Conservation (phyloP, 2,888 invertebrate genomes). For the Venusia cambrica region DNA sequence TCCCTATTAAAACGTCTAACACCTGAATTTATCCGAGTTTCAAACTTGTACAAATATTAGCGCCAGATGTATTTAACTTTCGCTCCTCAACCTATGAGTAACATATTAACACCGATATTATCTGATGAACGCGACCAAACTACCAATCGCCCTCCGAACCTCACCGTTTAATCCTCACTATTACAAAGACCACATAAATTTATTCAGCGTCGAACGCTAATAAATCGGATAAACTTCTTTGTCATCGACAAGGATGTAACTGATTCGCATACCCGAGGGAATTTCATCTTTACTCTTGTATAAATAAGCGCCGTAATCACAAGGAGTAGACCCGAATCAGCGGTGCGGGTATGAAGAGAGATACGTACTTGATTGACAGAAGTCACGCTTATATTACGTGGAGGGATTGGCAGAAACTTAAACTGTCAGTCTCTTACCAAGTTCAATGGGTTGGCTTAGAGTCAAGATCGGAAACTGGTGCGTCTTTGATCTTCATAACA, state of each 20-base stretch:
- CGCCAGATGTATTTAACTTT: slow-evolving; percentile 63
- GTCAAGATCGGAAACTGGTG: slow-evolving; percentile 54
- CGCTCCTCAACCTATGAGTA: slow-evolving; percentile 53
- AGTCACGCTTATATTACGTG: slow-evolving; percentile 59
- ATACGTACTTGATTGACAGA: slow-evolving; percentile 62
- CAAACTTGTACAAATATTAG: slow-evolving; percentile 49
- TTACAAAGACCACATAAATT: slow-evolving; percentile 64
- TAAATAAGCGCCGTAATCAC: slow-evolving; percentile 35
- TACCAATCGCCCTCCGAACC: slow-evolving; percentile 49
- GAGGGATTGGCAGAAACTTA: slow-evolving; percentile 59
- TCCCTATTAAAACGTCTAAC: slow-evolving; percentile 24
- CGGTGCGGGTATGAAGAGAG: slow-evolving; percentile 46
- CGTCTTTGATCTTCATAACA: slow-evolving; percentile 71
- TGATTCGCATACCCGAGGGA: slow-evolving; percentile 22
- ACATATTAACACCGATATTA: slow-evolving; percentile 69
- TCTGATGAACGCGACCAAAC: slow-evolving; percentile 53
- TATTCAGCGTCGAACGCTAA: slow-evolving; percentile 66
- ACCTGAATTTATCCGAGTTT: slow-evolving; percentile 20
- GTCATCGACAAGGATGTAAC: slow-evolving; percentile 37
- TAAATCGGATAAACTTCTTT: slow-evolving; percentile 59
- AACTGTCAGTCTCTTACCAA: slow-evolving; percentile 65
- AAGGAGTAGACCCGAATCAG: slow-evolving; percentile 32
- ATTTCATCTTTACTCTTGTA: slow-evolving; percentile 32
- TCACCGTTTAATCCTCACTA: slow-evolving; percentile 62
- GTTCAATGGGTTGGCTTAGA: slow-evolving; percentile 61